Percentiles rank a stretch among this genome's conserved stretches.
Evolutionary conservation across 2,113 vertebrate genomes (phyloP).

Genomic region (Prolemur simus): DNA sequence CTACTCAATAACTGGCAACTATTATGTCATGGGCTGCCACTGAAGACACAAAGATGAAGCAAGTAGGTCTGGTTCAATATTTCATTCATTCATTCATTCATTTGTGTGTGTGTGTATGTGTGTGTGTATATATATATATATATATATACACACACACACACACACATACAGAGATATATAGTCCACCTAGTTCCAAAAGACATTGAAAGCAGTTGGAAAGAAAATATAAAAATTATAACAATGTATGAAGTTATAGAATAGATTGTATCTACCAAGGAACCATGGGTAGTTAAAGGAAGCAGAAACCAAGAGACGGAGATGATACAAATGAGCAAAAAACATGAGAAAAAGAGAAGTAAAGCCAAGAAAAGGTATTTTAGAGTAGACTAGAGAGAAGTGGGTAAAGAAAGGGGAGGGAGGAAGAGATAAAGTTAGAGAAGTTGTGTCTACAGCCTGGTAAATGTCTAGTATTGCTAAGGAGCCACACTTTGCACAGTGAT

Average conservation of each 20-base stretch:
- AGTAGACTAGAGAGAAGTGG: background rate
- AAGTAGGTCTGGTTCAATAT: background rate
- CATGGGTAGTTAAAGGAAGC: background rate
- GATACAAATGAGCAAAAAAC: background rate
- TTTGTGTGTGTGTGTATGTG: too few relatives aligned
- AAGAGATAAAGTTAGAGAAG: background rate
- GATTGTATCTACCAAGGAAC: background rate
- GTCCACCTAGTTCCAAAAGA: conserved; percentile 17
- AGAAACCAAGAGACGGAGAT: background rate
- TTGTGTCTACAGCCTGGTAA: background rate
- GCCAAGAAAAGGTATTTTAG: conserved; percentile 33
- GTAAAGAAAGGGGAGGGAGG: background rate
- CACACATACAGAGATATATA: too few relatives aligned
- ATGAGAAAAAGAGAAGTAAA: background rate
- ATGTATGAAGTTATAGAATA: background rate
- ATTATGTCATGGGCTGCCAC: background rate
- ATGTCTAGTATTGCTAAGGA: background rate
- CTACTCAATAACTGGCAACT: background rate
- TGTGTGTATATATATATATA: too few relatives aligned
- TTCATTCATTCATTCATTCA: background rate
- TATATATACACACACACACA: too few relatives aligned
- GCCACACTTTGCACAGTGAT: background rate
- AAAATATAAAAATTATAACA: background rate
- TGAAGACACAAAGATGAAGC: background rate
- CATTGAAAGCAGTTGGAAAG: background rate